Conservation (phyloP, 2,113 vertebrate genomes). For the Sceloporus tristichus region DNA sequence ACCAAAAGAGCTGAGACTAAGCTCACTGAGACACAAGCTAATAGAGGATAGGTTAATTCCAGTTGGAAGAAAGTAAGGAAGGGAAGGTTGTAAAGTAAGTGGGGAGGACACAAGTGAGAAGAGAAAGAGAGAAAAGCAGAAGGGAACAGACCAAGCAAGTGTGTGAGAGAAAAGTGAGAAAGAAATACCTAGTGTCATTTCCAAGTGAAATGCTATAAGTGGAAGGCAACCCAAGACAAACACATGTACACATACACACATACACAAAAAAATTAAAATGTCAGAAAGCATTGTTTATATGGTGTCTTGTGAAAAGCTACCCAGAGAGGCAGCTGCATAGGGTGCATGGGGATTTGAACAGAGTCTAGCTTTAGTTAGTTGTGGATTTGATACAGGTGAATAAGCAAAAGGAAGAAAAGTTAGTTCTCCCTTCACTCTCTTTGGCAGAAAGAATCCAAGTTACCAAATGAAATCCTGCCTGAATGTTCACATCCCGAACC, state of each 20-base stretch:
- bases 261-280: slow-evolving; percentile 79
- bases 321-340: neutral
- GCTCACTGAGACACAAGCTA: slow-evolving; percentile 46
- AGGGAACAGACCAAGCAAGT: slow-evolving; percentile 63
- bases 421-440: neutral
- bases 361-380: neutral
- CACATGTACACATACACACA: slow-evolving; percentile 78
- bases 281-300: slow-evolving; percentile 71
- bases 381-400: neutral
- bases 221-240: slow-evolving; percentile 82
- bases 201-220: slow-evolving; percentile 88
- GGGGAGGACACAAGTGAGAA: slow-evolving; percentile 50
- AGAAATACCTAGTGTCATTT: slow-evolving; percentile 92
- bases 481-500: neutral
- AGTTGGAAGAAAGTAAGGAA: slow-evolving; percentile 44
- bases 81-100: slow-evolving; percentile 48
- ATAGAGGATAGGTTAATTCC: slow-evolving; percentile 48
- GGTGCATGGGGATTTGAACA: neutral
- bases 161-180: slow-evolving; percentile 67
- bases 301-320: slow-evolving; percentile 6
- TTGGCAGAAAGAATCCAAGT: neutral
- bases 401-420: neutral
- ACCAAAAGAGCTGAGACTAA: slow-evolving; percentile 30
- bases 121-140: slow-evolving; percentile 61
- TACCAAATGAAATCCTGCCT: neutral